Evolutionary conservation across 2,797 vertebrate genomes (phyloP), one percentile per base, ranked within the genome.

Genomic region (Chelonia mydas): DNA sequence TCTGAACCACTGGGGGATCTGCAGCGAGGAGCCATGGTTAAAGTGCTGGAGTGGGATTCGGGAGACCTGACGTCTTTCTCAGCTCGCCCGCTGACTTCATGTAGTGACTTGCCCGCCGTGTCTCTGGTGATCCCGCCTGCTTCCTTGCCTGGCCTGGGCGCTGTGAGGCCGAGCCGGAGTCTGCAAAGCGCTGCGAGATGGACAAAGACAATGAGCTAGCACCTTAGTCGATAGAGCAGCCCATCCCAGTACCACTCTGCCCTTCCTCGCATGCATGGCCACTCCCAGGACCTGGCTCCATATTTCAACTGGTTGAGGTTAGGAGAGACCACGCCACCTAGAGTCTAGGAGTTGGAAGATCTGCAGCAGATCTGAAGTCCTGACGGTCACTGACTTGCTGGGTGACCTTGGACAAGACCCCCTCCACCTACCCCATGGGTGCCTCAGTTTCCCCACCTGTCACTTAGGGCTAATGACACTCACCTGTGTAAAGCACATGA

Each of bases 81-180:
- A 12, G 57, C 57, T 59, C 57, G 13, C 57, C 57, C 5, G 28
- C 57, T 31, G 57, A 59, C 57, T 5, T n/a, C 2, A 33, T 65
- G 61, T n/a, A 7, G 15, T 28, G 55, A 57, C 55, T 28, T 28
- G 27, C 10, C 27, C 11, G 11, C 25, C 2, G 10, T 28, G 55
- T 53, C 7, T 19, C 19, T 1, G 51, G 51, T 53, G 57, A 59
- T 59, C 57, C 57, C 3, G 27, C 57, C 55, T 59, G 61, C 31
- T 17, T 7, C 11, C 9, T 7, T 21, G 1, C 25, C 3, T 4
- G 17, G 47, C 5, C 45, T 27, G 53, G 17, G 13, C 19, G 17
- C 27, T 13, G 53, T 53, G n/a, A 81, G 53, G 37, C 37, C 7
- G 23, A 57, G 37, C 25, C 3, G 12, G 57, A 59, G 57, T 59